Evolutionary conservation across 1,140 invertebrate species (phyloP).

Genomic region (Callitettix versicolor): DNA sequence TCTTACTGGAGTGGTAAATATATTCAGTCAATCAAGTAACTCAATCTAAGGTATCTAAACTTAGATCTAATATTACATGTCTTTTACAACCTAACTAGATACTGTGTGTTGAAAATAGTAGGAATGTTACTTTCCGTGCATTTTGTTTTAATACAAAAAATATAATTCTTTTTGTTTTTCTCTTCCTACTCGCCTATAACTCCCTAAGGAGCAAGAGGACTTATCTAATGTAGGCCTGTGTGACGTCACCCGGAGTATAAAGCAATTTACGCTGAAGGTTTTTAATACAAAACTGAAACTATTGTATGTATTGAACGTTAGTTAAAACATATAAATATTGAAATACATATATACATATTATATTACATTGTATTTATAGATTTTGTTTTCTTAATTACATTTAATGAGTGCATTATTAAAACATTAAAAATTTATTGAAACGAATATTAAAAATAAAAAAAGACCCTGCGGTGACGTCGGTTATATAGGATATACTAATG

Average conservation of each 20-base stretch:
- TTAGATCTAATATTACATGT: constrained; percentile 6
- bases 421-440: too few relatives aligned
- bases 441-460: too few relatives aligned
- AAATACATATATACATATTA: too few relatives aligned
- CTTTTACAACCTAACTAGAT: constrained; percentile 16
- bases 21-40: constrained; percentile 16
- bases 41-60: constrained; percentile 10
- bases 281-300: not conserved
- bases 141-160: constrained; percentile 16
- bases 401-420: too few relatives aligned
- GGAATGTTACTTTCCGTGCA: constrained; percentile 15
- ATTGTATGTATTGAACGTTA: not conserved
- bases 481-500: too few relatives aligned
- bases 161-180: constrained; percentile 9
- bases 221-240: constrained; percentile 9
- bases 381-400: too few relatives aligned
- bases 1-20: constrained; percentile 12
- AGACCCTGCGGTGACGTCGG: too few relatives aligned
- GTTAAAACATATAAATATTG: not conserved
- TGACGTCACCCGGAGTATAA: not conserved
- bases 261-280: not conserved
- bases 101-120: constrained; percentile 16
- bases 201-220: not conserved
- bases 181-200: constrained; percentile 1
- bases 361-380: too few relatives aligned